A percentile compares a stretch with the other conserved stretches of the same genome.
phyloP scores from a whole-genome alignment of 1,140 invertebrate genomes.

The Diorhabda elongata region DNA sequence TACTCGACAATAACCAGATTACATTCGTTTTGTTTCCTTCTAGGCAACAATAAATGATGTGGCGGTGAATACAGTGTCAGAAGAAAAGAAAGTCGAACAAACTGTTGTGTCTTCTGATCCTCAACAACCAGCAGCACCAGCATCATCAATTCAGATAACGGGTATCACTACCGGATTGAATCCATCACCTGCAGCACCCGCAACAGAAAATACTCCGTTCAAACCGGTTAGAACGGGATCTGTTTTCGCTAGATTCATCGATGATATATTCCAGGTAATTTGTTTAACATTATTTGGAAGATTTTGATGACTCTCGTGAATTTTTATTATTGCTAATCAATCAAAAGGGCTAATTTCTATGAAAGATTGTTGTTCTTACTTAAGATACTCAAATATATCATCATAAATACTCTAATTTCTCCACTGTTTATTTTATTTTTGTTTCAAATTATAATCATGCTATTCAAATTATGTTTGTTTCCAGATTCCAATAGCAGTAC shows the following conservation, averaged over 20 bases:
- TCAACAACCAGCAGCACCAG: neutral
- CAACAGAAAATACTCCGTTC: constrained; percentile 28
- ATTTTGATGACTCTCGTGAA: too few species aligned
- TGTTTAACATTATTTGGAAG: neutral
- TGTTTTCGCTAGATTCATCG: constrained; percentile 40
- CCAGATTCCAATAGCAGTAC: constrained; percentile 41
- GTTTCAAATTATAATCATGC: too few species aligned
- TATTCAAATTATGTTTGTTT: constrained; percentile 19
- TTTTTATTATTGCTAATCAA: too few species aligned
- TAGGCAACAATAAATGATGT: constrained; percentile 38
- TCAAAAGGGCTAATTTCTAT: neutral
- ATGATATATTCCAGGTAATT: constrained; percentile 41
- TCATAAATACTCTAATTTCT: too few species aligned
- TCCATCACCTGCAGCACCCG: constrained; percentile 21
- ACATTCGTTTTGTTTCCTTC: constrained; percentile 4
- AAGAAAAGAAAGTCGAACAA: constrained; percentile 23
- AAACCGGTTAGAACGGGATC: constrained; percentile 38
- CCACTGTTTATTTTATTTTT: too few species aligned
- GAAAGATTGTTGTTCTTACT: neutral
- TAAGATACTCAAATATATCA: too few species aligned
- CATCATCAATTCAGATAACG: constrained; percentile 32
- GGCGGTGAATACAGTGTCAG: constrained; percentile 33
- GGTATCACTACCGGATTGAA: constrained; percentile 34
- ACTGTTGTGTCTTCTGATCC: constrained; percentile 4
- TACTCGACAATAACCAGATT: too few species aligned